phyloP scores from a whole-genome alignment of 2,797 vertebrate genomes.

The Calcarius lapponicus region DNA sequence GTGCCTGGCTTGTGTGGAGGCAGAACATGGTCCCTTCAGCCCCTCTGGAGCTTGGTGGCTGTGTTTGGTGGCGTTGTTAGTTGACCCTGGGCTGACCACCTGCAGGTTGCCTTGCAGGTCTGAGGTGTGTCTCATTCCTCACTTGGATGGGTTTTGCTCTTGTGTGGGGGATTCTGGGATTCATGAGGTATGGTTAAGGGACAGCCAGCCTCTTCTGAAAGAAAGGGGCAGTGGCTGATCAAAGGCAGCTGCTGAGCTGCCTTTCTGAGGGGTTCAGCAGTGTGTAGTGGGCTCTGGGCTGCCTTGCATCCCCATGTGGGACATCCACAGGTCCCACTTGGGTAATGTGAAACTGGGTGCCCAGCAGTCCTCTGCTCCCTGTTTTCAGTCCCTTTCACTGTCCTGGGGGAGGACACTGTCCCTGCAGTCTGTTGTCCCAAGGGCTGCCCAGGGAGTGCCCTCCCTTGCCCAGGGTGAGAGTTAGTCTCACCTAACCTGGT shows the following conservation, averaged over 20 bases:
- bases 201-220: background rate
- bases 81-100: background rate
- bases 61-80: background rate
- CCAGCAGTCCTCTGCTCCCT: background rate
- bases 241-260: background rate
- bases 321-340: background rate
- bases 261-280: background rate
- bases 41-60: background rate
- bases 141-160: background rate
- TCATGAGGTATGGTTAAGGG: background rate
- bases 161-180: background rate
- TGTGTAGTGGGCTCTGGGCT: background rate
- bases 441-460: background rate
- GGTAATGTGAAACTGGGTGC: background rate
- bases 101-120: background rate
- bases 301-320: background rate
- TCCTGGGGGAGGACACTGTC: background rate
- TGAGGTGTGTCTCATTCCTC: background rate
- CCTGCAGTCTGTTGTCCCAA: background rate
- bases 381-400: background rate
- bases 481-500: background rate
- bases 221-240: background rate
- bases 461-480: background rate
- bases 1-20: background rate
- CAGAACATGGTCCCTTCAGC: fast-evolving